Evolutionary conservation across 2,113 vertebrate species (phyloP).

Genomic region (Procavia capensis): DNA sequence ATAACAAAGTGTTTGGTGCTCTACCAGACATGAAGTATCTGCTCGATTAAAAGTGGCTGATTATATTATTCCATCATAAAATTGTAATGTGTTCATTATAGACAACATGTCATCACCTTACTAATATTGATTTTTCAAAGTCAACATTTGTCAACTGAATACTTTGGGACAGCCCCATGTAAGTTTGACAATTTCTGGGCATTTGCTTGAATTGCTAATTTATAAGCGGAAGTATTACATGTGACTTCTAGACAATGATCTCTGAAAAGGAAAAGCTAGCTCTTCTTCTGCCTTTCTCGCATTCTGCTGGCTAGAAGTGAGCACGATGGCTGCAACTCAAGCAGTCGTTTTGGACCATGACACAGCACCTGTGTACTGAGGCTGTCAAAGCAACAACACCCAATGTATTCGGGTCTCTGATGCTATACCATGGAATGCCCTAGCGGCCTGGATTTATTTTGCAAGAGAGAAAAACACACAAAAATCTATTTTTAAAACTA

Average conservation of each 20-base stretch:
- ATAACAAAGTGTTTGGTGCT: background rate
- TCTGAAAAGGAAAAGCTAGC: background rate
- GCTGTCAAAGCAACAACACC: background rate
- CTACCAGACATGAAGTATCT: background rate
- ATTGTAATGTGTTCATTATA: background rate
- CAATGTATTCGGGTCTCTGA: background rate
- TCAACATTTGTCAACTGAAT: background rate
- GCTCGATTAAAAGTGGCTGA: constrained; percentile 10
- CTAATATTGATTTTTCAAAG: background rate
- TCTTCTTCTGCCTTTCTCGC: background rate
- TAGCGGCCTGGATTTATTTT: background rate
- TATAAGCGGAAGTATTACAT: background rate
- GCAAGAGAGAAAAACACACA: background rate
- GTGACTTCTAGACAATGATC: background rate
- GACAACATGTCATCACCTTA: background rate
- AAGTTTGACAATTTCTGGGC: background rate
- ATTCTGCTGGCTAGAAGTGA: background rate
- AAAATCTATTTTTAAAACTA: background rate
- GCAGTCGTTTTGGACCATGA: background rate
- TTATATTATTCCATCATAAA: constrained; percentile 8
- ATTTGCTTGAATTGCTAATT: background rate
- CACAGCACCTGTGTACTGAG: background rate
- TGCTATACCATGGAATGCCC: background rate
- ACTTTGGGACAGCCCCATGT: background rate
- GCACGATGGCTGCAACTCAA: background rate